phyloP scores from a whole-genome alignment of 2,888 invertebrate species.

The Prenolepis imparis region DNA sequence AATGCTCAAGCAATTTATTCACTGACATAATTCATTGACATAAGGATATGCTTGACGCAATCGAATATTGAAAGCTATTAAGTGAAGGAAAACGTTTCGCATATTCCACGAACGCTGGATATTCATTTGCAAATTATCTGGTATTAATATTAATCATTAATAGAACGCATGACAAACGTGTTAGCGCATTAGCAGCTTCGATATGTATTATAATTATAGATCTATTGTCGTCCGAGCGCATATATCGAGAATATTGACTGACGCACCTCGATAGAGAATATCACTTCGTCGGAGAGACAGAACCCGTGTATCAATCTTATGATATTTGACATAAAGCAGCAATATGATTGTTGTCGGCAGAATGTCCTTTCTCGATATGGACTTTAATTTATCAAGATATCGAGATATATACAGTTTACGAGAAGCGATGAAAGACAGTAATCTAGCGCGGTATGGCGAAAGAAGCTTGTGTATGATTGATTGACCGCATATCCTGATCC shows the following conservation, averaged over 20 bases:
- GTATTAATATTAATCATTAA: neutral
- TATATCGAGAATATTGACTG: constrained; percentile 30
- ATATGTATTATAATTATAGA: constrained; percentile 19
- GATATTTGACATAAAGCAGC: constrained; percentile 27
- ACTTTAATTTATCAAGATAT: constrained; percentile 60
- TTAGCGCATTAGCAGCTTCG: neutral
- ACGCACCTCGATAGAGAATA: neutral
- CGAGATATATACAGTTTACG: constrained; percentile 46
- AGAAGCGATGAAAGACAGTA: constrained; percentile 44
- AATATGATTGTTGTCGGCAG: constrained; percentile 14
- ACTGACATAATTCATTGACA: neutral
- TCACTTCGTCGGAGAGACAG: neutral
- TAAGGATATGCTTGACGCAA: neutral
- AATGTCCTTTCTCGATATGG: constrained; percentile 10
- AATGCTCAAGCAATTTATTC: constrained; percentile 1
- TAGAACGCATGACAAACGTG: neutral
- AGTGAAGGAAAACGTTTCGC: neutral
- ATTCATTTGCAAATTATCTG: neutral
- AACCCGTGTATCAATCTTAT: constrained; percentile 19
- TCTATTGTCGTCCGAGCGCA: neutral
- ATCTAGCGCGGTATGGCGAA: constrained; percentile 34
- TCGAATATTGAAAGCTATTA: neutral
- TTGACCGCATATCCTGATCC: constrained; percentile 37
- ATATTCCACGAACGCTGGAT: neutral
- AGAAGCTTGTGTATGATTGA: constrained; percentile 57